Evolutionary conservation across 1,140 invertebrate genomes (phyloP).

Genomic region (Ips nitidus): DNA sequence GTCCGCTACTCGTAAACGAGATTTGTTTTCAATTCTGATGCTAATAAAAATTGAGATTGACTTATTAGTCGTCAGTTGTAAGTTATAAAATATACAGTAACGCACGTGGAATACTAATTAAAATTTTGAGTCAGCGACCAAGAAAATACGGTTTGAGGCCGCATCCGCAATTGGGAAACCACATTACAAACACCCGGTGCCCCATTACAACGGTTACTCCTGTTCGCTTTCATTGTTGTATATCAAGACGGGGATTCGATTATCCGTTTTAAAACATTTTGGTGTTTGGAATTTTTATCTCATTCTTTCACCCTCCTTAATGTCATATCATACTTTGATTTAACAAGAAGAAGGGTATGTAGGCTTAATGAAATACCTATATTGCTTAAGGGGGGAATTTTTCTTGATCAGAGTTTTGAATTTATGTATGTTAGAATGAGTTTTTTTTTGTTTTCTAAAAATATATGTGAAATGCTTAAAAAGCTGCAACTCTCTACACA

Average conservation of each 20-base stretch:
- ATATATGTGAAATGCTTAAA: too few relatives aligned
- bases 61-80: neutral
- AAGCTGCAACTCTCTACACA: too few relatives aligned
- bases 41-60: too few relatives aligned
- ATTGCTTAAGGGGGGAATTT: too few relatives aligned
- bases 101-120: slow-evolving; percentile 39
- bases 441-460: too few relatives aligned
- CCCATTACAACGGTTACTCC: slow-evolving; percentile 33
- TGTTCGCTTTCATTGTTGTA: slow-evolving; percentile 30
- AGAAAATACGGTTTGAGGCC: slow-evolving; percentile 34
- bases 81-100: slow-evolving; percentile 32
- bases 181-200: slow-evolving; percentile 38
- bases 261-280: slow-evolving; percentile 14
- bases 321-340: too few relatives aligned
- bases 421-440: too few relatives aligned
- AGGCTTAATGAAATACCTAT: too few relatives aligned
- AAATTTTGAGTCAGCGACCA: slow-evolving; percentile 35
- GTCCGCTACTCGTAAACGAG: neutral
- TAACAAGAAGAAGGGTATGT: too few relatives aligned
- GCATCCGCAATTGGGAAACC: slow-evolving; percentile 37
- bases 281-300: neutral
- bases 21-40: too few relatives aligned
- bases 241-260: slow-evolving; percentile 14
- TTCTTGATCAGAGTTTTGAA: too few relatives aligned
- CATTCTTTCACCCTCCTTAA: too few relatives aligned